Evolutionary conservation across 2,797 vertebrate species (phyloP), one percentile per base, ranked within the genome.

Genomic region (Sebastes minor): DNA sequence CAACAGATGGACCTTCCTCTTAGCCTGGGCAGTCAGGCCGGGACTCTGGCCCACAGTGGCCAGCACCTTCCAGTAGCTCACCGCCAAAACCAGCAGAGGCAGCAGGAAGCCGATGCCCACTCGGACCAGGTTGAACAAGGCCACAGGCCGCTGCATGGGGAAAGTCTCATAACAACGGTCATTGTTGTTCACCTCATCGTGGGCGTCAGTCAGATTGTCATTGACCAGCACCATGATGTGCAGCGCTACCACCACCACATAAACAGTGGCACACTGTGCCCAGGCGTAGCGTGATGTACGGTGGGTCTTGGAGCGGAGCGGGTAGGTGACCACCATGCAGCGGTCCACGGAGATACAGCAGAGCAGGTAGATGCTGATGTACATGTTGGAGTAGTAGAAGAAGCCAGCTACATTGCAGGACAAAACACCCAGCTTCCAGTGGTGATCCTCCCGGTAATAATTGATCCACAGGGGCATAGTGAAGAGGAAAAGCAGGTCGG

Each of bases 261-360:
- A 94, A n/a, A 96, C 86, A 3, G 30, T 0, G 1, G 8, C 4
- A 16, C 94, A 95, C 81, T 94, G 89, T 1, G 61, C 9, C 94
- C 95, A 96, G 59, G 95, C 93, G 3, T 89, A 94, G 22, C 83
- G 32, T 0, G 87, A 86, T 0, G 91, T 92, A 0, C 94, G 94
- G 22, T 90, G 67, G 8, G 75, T 64, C 82, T 94, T 95, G 76
- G 85, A 91, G 53, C 68, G 91, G 5, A 97, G 80, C 0, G 96
- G 96, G 70, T 86, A 94, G 18, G 76, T 94, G 74, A 96, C 88
- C 11, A 94, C 91, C 56, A 97, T 85, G 88, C 94, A 96, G 78
- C 96, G 96, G 78, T 97, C 96, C 56, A 96, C 86, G 0, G 96
- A 97, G 89, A 97, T 96, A n/a, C 95, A 95, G 86, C 96, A 96